These are phyloP conservation scores for Hephaestus fuliginosus DNA, from an alignment of 2,797 vertebrate species.

Conservation along the genomic window DNA sequence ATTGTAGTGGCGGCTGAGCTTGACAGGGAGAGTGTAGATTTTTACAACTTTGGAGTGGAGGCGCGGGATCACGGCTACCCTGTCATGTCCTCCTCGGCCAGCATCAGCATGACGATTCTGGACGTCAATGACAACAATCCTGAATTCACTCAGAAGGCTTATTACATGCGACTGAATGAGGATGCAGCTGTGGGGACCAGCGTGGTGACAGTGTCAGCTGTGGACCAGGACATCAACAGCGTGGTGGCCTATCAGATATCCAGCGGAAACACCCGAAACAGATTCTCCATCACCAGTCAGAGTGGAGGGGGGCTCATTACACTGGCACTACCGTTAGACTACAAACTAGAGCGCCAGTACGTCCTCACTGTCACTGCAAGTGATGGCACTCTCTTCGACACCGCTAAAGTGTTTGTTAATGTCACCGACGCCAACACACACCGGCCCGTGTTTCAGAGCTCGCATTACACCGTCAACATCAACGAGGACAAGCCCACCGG, in stretches of 20 bases:
- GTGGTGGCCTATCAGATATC: constrained; percentile 98
- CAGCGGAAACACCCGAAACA: constrained; percentile 95
- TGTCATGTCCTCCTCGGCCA: constrained; percentile 91
- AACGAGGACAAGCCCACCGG: constrained; percentile 91
- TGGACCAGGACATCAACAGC: constrained; percentile 95
- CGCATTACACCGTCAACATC: constrained; percentile 95
- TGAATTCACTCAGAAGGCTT: constrained; percentile 92
- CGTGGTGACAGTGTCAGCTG: constrained; percentile 93
- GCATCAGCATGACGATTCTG: constrained; percentile 93
- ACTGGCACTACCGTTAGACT: constrained; percentile 94
- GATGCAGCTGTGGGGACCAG: constrained; percentile 94
- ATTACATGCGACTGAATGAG: constrained; percentile 93
- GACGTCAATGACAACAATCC: constrained; percentile 98
- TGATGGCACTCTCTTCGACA: constrained; percentile 92
- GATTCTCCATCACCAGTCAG: constrained; percentile 98
- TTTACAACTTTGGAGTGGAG: constrained; percentile 94
- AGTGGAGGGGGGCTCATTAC: constrained; percentile 94
- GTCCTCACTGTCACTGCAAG: constrained; percentile 92
- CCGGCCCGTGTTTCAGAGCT: constrained; percentile 97
- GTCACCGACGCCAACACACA: constrained; percentile 98
- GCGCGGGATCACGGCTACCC: constrained; percentile 92
- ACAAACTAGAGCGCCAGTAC: constrained; percentile 96
- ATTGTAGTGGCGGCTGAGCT: constrained; percentile 92
- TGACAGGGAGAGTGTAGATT: constrained; percentile 93
- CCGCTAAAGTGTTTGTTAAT: constrained; percentile 91